Conservation (phyloP, 2,888 invertebrate genomes). For the Coecobrya sp. region DNA sequence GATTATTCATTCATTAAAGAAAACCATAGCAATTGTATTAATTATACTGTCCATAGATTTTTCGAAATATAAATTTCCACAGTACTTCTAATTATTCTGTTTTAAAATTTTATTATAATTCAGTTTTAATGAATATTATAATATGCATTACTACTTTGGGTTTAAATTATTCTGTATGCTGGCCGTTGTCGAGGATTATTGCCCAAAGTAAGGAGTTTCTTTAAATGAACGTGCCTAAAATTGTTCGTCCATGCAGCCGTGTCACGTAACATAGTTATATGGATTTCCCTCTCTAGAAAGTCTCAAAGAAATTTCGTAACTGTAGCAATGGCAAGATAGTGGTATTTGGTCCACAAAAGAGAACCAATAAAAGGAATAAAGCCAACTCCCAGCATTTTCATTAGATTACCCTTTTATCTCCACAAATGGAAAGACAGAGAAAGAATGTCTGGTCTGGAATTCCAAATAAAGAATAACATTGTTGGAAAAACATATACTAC, state of each 20-base stretch:
- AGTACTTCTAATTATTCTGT: too few species aligned
- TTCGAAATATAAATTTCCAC: too few species aligned
- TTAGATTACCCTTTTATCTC: conserved; percentile 34
- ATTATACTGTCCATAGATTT: too few species aligned
- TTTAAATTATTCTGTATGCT: too few species aligned
- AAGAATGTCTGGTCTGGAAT: conserved; percentile 35
- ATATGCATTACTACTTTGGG: too few species aligned
- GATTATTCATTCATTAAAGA: too few species aligned
- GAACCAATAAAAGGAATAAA: background rate
- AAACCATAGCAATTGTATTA: too few species aligned
- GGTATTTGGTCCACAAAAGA: background rate
- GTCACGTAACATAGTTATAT: background rate
- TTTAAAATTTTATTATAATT: too few species aligned
- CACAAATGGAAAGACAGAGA: background rate
- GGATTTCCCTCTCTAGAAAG: background rate
- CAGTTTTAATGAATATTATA: too few species aligned
- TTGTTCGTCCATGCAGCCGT: background rate
- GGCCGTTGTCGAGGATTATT: background rate
- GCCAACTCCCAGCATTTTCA: background rate
- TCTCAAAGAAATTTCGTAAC: background rate
- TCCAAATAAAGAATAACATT: conserved; percentile 12
- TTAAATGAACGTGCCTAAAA: background rate
- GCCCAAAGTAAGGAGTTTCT: background rate
- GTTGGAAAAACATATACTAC: background rate
- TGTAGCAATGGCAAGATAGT: background rate